Conservation (phyloP, 2,797 vertebrate genomes). For the Syncerus caffer region DNA sequence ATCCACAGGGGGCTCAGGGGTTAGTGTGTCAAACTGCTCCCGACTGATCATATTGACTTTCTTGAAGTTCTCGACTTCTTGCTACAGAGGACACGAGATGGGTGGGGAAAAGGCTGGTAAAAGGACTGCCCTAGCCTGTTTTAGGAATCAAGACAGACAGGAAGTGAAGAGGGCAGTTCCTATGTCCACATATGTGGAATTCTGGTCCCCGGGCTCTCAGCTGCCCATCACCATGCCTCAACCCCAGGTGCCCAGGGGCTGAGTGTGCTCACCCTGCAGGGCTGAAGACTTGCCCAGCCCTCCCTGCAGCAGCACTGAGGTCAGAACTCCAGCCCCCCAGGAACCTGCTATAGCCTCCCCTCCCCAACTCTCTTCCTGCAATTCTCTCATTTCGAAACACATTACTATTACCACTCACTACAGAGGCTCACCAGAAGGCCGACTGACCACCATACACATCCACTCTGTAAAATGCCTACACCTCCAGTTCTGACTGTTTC, state of each 20-base stretch:
- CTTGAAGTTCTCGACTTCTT: slow-evolving; percentile 99
- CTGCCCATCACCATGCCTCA: not conserved
- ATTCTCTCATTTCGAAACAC: not conserved
- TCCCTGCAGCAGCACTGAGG: not conserved
- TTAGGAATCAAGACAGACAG: slow-evolving; percentile 50
- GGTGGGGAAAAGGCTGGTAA: slow-evolving; percentile 13
- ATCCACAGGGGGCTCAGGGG: slow-evolving; percentile 96
- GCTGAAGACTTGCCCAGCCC: not conserved
- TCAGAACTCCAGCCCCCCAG: not conserved
- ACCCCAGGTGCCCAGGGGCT: not conserved
- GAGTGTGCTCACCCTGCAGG: not conserved
- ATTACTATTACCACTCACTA: not conserved
- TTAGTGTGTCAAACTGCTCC: slow-evolving; percentile 97
- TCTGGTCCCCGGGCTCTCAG: slow-evolving; percentile 25
- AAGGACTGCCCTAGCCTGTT: slow-evolving; percentile 31
- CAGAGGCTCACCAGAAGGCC: not conserved
- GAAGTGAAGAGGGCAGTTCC: not conserved
- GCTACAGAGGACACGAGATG: slow-evolving; percentile 83
- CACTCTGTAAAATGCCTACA: not conserved
- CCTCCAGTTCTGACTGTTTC: not conserved
- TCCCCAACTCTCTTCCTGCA: not conserved
- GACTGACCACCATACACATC: not conserved
- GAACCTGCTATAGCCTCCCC: not conserved
- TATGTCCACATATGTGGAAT: not conserved
- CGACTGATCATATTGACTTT: slow-evolving; percentile 99